These are phyloP conservation scores for Dendronephthya gigantea DNA, from an alignment of 64 coral and sea anemone genomes.

Conservation along the genomic window DNA sequence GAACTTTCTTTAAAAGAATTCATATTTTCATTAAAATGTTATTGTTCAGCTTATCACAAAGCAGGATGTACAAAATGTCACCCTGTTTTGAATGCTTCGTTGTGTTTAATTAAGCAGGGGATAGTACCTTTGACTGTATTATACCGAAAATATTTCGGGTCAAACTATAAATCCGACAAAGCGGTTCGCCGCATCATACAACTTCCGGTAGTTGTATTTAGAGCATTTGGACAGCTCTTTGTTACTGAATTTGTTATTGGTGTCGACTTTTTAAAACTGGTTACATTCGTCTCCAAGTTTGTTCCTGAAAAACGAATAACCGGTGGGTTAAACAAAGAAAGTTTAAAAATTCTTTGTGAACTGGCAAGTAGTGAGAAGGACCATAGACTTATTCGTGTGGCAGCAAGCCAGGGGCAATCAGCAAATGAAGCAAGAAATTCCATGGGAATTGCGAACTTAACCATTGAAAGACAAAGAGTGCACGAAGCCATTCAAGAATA, in stretches of 20 bases:
- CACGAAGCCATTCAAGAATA: conserved; percentile 1
- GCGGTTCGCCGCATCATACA: conserved; percentile 13
- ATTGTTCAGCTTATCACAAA: conserved; percentile 11
- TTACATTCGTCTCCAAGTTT: conserved; percentile 19
- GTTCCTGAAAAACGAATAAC: not conserved
- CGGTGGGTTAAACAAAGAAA: conserved; percentile 38
- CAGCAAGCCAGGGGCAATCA: conserved; percentile 30
- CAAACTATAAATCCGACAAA: conserved; percentile 7
- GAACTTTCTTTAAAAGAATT: conserved; percentile 18
- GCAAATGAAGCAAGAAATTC: conserved; percentile 34
- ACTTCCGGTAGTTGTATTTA: conserved; percentile 32
- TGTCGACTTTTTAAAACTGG: conserved; percentile 17
- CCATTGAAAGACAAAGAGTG: conserved; percentile 23
- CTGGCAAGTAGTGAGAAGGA: conserved; percentile 26
- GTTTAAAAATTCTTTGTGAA: conserved; percentile 23
- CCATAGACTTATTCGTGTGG: conserved; percentile 21
- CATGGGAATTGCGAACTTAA: conserved; percentile 25
- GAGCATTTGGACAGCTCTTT: conserved; percentile 31
- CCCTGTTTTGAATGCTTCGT: not conserved
- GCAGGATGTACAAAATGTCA: conserved; percentile 2
- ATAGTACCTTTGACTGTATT: conserved; percentile 8
- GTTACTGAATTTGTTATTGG: conserved; percentile 33
- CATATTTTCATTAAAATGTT: conserved; percentile 25
- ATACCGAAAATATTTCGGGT: conserved; percentile 20
- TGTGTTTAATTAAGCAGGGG: not conserved